Evolutionary conservation across 2,888 invertebrate species (phyloP).

Genomic region (Cybosia mesomella): DNA sequence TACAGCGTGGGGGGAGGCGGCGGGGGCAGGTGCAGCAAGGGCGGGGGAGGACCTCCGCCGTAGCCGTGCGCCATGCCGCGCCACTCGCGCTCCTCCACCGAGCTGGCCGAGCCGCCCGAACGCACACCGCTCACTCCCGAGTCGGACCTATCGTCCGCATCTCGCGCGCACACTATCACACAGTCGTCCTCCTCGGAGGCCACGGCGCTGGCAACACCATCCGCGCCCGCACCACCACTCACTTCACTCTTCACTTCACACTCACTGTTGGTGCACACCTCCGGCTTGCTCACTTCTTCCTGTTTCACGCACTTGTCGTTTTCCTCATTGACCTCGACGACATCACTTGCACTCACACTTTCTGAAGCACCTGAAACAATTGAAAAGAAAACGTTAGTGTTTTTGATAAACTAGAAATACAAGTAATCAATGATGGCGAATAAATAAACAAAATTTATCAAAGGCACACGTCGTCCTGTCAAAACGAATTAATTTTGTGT

Average conservation of each 20-base stretch:
- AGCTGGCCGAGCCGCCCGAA: slow-evolving; percentile 91
- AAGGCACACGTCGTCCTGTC: slow-evolving; percentile 35
- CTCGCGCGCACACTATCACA: slow-evolving; percentile 88
- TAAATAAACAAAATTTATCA: slow-evolving; percentile 39
- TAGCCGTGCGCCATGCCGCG: slow-evolving; percentile 91
- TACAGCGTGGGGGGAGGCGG: slow-evolving; percentile 84
- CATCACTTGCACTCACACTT: slow-evolving; percentile 82
- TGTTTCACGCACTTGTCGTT: slow-evolving; percentile 80
- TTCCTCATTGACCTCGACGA: slow-evolving; percentile 77
- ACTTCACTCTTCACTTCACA: slow-evolving; percentile 84
- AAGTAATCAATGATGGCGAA: slow-evolving; percentile 23
- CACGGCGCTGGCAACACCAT: slow-evolving; percentile 85
- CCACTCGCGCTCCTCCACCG: slow-evolving; percentile 92
- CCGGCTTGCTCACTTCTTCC: slow-evolving; percentile 70
- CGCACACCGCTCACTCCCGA: slow-evolving; percentile 92
- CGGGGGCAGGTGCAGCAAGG: slow-evolving; percentile 80
- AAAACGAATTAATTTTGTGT: slow-evolving; percentile 45
- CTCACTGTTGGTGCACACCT: slow-evolving; percentile 72
- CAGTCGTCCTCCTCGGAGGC: slow-evolving; percentile 89
- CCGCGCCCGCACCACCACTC: slow-evolving; percentile 79
- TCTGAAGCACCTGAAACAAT: slow-evolving; percentile 81
- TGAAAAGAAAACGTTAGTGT: slow-evolving; percentile 30
- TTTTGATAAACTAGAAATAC: background rate
- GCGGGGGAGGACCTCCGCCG: slow-evolving; percentile 89
- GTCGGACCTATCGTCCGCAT: slow-evolving; percentile 88